phyloP scores from a whole-genome alignment of 2,797 vertebrate genomes.

The Gobio occitaniae region DNA sequence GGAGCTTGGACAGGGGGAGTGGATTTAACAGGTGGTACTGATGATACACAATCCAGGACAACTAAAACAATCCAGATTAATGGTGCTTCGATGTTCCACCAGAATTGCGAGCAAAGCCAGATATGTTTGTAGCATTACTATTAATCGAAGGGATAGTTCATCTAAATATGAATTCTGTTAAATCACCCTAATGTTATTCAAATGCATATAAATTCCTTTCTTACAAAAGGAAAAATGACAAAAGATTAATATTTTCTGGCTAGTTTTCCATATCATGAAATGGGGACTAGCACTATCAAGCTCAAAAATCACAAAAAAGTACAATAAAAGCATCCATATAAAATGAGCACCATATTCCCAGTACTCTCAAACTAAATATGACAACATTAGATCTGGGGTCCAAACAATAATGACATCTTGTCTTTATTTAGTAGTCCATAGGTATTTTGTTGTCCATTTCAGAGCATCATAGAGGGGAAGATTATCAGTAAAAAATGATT shows the following conservation, averaged over 20 bases:
- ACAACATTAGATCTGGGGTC: neutral
- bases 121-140: neutral
- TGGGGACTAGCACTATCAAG: neutral
- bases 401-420: neutral
- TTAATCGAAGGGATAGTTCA: neutral
- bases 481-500: neutral
- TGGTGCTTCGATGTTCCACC: neutral
- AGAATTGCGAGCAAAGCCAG: neutral
- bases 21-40: slow-evolving; percentile 53
- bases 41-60: slow-evolving; percentile 36
- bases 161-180: no score
- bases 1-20: neutral
- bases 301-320: neutral
- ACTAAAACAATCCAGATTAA: slow-evolving; percentile 46
- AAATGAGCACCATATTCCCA: neutral
- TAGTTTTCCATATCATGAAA: neutral
- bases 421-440: no score
- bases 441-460: neutral
- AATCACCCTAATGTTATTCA: neutral
- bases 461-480: neutral
- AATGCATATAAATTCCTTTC: neutral
- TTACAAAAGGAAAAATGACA: neutral
- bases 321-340: no score
- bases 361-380: neutral
- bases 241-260: neutral